Conservation (phyloP, 2,797 vertebrate genomes). For the Tokudaia muenninki region DNA sequence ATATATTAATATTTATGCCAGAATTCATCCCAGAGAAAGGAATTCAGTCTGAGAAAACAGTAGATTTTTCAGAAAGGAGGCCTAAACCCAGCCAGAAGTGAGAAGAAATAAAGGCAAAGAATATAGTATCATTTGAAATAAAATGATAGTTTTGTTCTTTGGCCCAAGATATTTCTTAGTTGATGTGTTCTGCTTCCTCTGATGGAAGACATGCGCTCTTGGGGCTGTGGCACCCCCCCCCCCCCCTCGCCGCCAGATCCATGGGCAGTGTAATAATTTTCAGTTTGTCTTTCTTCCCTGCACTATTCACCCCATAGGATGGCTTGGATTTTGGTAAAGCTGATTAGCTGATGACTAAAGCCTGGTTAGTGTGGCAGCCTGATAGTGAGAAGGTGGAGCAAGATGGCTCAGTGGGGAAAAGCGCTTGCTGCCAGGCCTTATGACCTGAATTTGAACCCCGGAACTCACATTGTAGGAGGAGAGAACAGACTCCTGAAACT, state of each 20-base stretch:
- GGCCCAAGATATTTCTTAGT: background rate
- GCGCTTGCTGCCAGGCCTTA: background rate
- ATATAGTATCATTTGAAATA: background rate
- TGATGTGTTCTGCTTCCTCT: background rate
- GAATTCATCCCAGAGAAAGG: conserved; percentile 38
- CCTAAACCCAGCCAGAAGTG: background rate
- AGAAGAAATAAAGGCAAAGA: background rate
- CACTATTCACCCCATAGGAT: background rate
- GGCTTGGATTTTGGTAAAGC: conserved; percentile 47
- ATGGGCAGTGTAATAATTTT: background rate
- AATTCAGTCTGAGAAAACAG: background rate
- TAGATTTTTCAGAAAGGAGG: background rate
- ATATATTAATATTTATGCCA: conserved; percentile 23
- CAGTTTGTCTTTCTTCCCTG: conserved; percentile 25
- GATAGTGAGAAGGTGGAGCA: background rate
- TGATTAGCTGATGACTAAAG: conserved; percentile 25
- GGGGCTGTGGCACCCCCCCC: background rate
- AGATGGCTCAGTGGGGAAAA: background rate
- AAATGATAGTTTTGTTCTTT: background rate
- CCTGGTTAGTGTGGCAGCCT: background rate
- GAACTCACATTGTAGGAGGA: background rate
- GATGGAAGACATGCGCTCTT: background rate
- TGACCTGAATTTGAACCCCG: background rate
- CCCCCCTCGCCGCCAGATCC: no score
- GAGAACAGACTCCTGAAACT: background rate